A percentile compares a stretch with the other conserved stretches of the same genome.
Conservation (phyloP, 2,797 vertebrate genomes). For the Pteronotus mesoamericanus region DNA sequence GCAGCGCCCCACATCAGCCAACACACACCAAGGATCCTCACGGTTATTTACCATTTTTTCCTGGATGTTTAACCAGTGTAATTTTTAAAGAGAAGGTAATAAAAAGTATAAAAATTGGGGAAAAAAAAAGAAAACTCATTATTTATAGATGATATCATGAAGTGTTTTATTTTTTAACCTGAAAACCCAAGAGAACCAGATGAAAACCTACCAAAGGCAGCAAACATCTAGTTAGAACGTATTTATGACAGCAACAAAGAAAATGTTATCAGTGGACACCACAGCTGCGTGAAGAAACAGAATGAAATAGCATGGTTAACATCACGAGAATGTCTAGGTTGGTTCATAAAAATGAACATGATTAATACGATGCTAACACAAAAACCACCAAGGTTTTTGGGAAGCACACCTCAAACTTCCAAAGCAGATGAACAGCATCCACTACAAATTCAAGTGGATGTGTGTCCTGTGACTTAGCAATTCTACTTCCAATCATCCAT, state of each 20-base stretch:
- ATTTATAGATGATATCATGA: neutral
- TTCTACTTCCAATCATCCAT: neutral
- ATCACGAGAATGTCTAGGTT: neutral
- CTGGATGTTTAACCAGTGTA: neutral
- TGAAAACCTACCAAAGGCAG: neutral
- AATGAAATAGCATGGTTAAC: neutral
- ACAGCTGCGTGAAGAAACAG: neutral
- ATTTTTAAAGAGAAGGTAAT: neutral
- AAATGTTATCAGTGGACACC: neutral
- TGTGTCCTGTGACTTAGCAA: neutral
- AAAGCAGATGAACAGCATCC: neutral
- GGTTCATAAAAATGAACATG: neutral
- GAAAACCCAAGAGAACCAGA: constrained; percentile 12
- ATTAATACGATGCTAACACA: neutral
- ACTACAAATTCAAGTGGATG: neutral
- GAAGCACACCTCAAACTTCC: neutral
- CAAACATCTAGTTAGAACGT: neutral
- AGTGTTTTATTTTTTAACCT: neutral
- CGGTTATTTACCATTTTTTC: neutral
- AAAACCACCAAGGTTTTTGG: neutral
- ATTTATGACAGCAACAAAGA: neutral
- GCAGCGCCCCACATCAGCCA: neutral
- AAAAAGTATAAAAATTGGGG: neutral
- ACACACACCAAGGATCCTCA: neutral
- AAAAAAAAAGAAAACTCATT: neutral